phyloP scores from a whole-genome alignment of 2,797 vertebrate genomes.

The Ptychadena robeensis region DNA sequence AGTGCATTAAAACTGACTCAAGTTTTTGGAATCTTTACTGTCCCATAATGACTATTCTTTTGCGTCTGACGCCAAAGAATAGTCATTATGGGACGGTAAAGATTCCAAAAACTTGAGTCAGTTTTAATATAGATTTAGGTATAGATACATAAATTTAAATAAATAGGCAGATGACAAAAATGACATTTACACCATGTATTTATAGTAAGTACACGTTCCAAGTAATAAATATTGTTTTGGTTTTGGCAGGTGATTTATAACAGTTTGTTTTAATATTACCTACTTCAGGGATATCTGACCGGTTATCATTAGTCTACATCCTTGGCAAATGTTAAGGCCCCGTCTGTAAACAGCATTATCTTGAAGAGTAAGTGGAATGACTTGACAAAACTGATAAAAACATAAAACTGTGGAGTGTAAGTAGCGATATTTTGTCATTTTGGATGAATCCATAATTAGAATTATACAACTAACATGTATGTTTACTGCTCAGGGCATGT shows the following conservation, averaged over 20 bases:
- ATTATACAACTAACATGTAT: not conserved
- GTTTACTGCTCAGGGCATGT: too few relatives aligned
- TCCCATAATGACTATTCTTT: not conserved
- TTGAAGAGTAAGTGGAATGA: slow-evolving; percentile 42
- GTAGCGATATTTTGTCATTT: not conserved
- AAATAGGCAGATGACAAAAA: not conserved
- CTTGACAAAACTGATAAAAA: slow-evolving; percentile 19
- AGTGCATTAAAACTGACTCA: not conserved
- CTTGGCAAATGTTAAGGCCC: slow-evolving; percentile 31
- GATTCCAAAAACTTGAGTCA: too few relatives aligned
- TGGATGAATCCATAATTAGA: not conserved
- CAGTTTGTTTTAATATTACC: not conserved
- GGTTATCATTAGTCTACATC: slow-evolving; percentile 51
- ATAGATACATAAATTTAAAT: not conserved
- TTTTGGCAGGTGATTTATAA: not conserved
- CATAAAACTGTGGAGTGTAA: not conserved
- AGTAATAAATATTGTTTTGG: not conserved
- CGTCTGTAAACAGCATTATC: slow-evolving; percentile 40
- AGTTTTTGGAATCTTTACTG: not conserved
- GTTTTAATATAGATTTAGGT: too few relatives aligned
- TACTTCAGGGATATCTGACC: slow-evolving; percentile 1
- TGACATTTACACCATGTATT: not conserved
- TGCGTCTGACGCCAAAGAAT: not conserved
- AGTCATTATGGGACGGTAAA: too few relatives aligned
- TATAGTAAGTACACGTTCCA: too few relatives aligned